Base-by-base conservation (phyloP, 2,888 invertebrate genomes). In the Noctua fimbriata region DNA sequence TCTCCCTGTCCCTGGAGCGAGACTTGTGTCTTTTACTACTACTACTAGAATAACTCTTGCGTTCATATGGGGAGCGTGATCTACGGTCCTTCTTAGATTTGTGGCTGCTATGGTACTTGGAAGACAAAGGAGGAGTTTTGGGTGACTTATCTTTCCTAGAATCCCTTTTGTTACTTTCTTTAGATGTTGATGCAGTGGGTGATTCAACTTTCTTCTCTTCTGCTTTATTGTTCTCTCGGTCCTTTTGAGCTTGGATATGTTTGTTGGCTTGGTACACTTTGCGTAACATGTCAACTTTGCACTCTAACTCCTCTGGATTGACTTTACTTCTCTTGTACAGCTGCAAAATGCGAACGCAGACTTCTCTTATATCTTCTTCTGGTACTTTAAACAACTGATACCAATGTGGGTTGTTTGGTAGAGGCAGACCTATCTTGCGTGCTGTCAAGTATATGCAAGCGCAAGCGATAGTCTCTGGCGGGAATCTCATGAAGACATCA, bases 381-480 rank as follows among this genome's bases (percentile, higher is more conserved):
- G 97, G 97, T 0, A 99, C 99, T 92, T 98, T 98, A 93, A 99
- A 99, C 7, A 99, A 96, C 1, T 98, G 97, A 94, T 98, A 99
- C 99, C 99, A 99, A 0, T 98, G 97, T 0, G 99, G 99, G 89
- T 97, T 98, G 82, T 98, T 98, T 0, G 99, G 99, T 79, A 99
- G 94, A 0, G 98, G 98, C 79, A 99, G 97, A 87, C 98, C 98
- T 49, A 99, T 97, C 92, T 98, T 98, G 28, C 99, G 97, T 5
- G 99, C 99, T 58, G 99, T 99, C 73, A 99, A 97, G 94, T 99
- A 99, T 88, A 99, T 99, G 94, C 99, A 99, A n/a, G 99, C 99
- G 95, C 99, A 99, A 0, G 99, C 99, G 78, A 99, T 99, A 0
- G 99, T 99, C 94, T 99, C 99, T 0, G 99, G 99, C 81, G 98